These are phyloP conservation scores for Caranx ignobilis DNA, from an alignment of 2,113 vertebrate species.

Conservation along the genomic window DNA sequence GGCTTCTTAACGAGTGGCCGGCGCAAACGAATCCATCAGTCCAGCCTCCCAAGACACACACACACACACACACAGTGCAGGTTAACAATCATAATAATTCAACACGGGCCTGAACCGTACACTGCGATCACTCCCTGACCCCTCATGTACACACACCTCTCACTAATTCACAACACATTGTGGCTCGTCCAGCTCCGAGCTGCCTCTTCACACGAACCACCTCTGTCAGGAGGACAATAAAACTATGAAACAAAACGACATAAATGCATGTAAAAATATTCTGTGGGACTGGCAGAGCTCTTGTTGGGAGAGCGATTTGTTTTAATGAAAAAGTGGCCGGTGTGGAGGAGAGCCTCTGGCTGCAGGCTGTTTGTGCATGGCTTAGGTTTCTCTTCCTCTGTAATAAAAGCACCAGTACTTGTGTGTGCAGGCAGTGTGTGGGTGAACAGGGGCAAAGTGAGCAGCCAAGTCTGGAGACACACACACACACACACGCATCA, in stretches of 20 bases:
- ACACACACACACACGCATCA: constrained; percentile 43
- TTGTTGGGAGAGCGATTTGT: constrained; percentile 69
- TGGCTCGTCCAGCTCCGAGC: constrained; percentile 27
- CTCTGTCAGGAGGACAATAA: constrained; percentile 72
- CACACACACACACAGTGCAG: neutral
- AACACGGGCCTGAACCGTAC: neutral
- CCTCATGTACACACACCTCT: constrained; percentile 15
- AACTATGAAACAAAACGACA: constrained; percentile 34
- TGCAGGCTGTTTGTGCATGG: constrained; percentile 78
- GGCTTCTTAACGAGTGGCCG: neutral
- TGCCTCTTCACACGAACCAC: constrained; percentile 46
- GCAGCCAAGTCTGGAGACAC: constrained; percentile 47
- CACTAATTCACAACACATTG: constrained; percentile 63
- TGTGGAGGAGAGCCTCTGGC: constrained; percentile 59
- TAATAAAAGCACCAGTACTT: constrained; percentile 77
- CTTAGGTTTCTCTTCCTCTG: constrained; percentile 76
- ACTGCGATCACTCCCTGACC: constrained; percentile 15
- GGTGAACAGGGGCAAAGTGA: constrained; percentile 31
- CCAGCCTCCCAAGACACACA: neutral
- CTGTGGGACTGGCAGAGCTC: constrained; percentile 62
- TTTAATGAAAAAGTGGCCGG: constrained; percentile 81
- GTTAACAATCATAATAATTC: neutral
- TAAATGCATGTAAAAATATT: constrained; percentile 65
- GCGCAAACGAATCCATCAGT: neutral
- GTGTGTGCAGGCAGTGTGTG: constrained; percentile 50